These are phyloP conservation scores for Luidia sarsii DNA, from an alignment of 53 echinoderm and acorn worm species.

Conservation along the genomic window DNA sequence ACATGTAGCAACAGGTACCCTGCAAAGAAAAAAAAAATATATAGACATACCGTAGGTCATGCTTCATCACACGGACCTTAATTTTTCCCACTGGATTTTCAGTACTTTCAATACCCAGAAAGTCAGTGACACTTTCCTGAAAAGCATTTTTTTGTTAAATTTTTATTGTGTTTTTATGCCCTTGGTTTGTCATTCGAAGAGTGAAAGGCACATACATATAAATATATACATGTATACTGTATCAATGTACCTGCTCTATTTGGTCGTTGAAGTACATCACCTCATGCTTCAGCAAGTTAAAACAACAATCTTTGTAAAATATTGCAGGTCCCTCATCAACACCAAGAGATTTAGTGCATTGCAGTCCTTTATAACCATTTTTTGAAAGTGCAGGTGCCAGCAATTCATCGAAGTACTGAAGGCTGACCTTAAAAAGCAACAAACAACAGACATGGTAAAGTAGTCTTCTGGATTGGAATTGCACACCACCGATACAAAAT, in stretches of 20 bases:
- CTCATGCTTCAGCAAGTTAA: conserved; percentile 46
- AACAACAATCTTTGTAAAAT: conserved; percentile 65
- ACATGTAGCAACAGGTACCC: too few species aligned
- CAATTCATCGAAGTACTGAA: conserved; percentile 52
- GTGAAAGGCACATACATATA: too few species aligned
- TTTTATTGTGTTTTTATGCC: too few species aligned
- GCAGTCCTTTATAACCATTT: conserved; percentile 58
- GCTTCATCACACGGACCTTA: too few species aligned
- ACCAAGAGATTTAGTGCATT: conserved; percentile 54
- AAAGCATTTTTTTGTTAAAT: too few species aligned
- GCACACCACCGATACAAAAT: not conserved
- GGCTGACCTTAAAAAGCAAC: conserved; percentile 61
- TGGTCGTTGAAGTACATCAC: conserved; percentile 38
- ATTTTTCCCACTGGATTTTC: too few species aligned
- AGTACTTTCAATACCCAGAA: too few species aligned
- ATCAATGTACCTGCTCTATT: conserved; percentile 32
- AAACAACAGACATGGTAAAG: not conserved
- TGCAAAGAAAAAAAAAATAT: too few species aligned
- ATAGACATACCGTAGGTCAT: too few species aligned
- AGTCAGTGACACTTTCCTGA: too few species aligned
- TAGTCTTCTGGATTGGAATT: not conserved
- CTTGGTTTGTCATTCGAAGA: too few species aligned
- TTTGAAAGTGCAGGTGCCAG: conserved; percentile 50
- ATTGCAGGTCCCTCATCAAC: conserved; percentile 62
- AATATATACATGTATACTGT: too few species aligned